Base-by-base conservation (phyloP, 2,888 invertebrate genomes). In the Heliconius aoede region DNA sequence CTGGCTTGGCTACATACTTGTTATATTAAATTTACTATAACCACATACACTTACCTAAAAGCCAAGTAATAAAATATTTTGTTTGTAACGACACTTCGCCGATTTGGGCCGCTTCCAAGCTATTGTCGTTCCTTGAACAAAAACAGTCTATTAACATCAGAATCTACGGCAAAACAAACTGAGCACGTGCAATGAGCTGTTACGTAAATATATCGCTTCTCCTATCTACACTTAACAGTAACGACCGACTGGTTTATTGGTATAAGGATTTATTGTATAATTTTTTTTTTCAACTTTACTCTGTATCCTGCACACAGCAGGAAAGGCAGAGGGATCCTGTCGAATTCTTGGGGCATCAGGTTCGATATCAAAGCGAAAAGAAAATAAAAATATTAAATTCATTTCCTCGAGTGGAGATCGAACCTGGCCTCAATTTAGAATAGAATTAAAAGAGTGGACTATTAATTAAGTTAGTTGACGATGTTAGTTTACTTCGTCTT, bases 71-170 rank as follows among this genome's bases (percentile, higher is more conserved):
- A 30, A 73, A 72, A 74, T 73, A 73, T 77, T 78, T 71, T 75
- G 73, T 75, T 74, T 77, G 73, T 76, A 80, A 78, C 74, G 78
- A 80, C 76, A 78, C 73, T 55, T 76, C 73, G 58, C 24, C 74
- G 80, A 80, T 78, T 80, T 80, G 80, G 80, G 73, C 75, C 67
- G 18, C 73, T 75, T 74, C 80, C 80, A 80, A 80, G 72, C 78
- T 72, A 78, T 80, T 80, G 80, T 80, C 74, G 74, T 76, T 72
- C 75, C 65, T 71, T 78, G 32, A 77, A 74, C 80, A 77, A 80
- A 80, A 80, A 78, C 78, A 73, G 72, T 75, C 76, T 77, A 78
- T 78, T 78, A 80, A 78, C 71, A 73, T 79, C 77, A 77, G 77
- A 77, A 77, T 77, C 76, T 72, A 79, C 65, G 72, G 71, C 71